Conservation (phyloP, 2,797 vertebrate genomes). For the Alectoris magna region DNA sequence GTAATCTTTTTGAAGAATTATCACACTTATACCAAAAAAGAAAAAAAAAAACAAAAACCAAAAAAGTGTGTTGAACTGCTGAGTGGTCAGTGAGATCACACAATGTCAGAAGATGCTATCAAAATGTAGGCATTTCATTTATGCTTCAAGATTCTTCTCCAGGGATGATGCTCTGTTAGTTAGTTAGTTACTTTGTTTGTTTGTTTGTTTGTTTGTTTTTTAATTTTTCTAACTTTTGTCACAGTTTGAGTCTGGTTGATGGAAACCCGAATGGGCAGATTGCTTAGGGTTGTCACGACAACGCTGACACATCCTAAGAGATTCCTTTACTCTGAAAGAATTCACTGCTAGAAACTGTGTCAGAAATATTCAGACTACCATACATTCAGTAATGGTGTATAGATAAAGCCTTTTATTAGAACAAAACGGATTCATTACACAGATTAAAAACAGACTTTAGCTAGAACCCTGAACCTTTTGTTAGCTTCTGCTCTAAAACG, state of each 20-base stretch:
- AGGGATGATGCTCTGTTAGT: too few relatives aligned
- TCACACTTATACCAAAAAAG: not conserved
- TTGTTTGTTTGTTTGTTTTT: too few relatives aligned
- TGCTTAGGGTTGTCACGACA: not conserved
- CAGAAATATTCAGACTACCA: not conserved
- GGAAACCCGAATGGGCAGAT: not conserved
- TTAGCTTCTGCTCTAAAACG: not conserved
- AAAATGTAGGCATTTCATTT: not conserved
- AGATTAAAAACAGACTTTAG: not conserved
- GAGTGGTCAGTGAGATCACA: not conserved
- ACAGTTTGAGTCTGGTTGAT: not conserved
- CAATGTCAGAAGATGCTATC: not conserved
- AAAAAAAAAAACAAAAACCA: not conserved
- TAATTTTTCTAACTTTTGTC: not conserved
- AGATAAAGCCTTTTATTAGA: not conserved
- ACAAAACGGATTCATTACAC: rapidly evolving
- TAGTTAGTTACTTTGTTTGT: too few relatives aligned
- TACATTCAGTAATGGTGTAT: not conserved
- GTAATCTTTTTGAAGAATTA: not conserved
- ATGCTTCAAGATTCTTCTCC: not conserved
- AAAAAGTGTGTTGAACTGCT: not conserved
- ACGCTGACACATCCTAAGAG: not conserved
- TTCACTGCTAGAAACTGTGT: not conserved
- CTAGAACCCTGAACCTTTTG: not conserved
- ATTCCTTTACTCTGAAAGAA: not conserved